Conservation (phyloP, 2,888 invertebrate species). For the Barypeithes pellucidus region DNA sequence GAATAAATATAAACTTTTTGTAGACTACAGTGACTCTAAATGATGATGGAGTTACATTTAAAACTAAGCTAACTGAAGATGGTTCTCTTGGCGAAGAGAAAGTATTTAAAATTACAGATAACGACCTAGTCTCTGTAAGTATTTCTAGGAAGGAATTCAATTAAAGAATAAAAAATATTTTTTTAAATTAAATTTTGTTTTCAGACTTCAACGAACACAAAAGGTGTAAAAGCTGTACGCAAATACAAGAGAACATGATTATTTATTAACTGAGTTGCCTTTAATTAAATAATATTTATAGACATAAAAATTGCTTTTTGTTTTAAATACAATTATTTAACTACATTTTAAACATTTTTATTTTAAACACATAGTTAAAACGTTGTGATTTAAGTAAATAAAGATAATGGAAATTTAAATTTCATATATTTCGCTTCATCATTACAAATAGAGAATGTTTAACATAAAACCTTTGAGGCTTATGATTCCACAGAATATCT, state of each 20-base stretch:
- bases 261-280: too few relatives aligned
- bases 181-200: slow-evolving; percentile 22
- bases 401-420: too few relatives aligned
- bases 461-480: too few relatives aligned
- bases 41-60: slow-evolving; percentile 23
- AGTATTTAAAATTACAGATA: slow-evolving; percentile 19
- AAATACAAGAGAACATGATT: slow-evolving; percentile 37
- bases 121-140: slow-evolving; percentile 25
- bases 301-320: too few relatives aligned
- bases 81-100: slow-evolving; percentile 20
- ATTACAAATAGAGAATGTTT: too few relatives aligned
- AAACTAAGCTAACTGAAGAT: slow-evolving; percentile 3
- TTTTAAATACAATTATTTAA: too few relatives aligned
- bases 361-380: too few relatives aligned
- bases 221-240: slow-evolving; percentile 36
- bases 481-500: too few relatives aligned
- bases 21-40: slow-evolving; percentile 8
- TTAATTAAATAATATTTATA: too few relatives aligned
- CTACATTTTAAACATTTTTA: too few relatives aligned
- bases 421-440: too few relatives aligned
- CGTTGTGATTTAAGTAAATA: too few relatives aligned
- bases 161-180: not conserved
- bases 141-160: not conserved
- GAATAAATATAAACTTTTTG: not conserved
- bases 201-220: slow-evolving; percentile 40